These are phyloP conservation scores for Crenuchus spilurus DNA, from an alignment of 2,797 vertebrate species.

Conservation along the genomic window DNA sequence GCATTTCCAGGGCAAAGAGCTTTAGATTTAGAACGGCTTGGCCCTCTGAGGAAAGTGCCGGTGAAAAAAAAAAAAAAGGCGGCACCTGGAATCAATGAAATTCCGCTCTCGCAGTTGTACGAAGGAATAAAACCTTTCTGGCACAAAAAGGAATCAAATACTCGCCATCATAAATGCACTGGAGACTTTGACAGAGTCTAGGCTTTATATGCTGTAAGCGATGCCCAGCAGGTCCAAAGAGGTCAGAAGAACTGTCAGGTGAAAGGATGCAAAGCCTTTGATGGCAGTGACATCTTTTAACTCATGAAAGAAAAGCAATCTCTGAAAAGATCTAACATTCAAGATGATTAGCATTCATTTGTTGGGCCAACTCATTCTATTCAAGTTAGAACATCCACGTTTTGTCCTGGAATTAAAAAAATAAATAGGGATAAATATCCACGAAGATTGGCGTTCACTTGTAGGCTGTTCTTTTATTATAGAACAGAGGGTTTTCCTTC, in stretches of 20 bases:
- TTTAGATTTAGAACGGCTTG: conserved; percentile 36
- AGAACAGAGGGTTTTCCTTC: neutral
- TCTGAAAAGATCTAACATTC: neutral
- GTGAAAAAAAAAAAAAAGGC: conserved; percentile 33
- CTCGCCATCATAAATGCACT: conserved; percentile 45
- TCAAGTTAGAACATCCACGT: no score
- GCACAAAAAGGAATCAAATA: conserved; percentile 54
- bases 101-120: conserved; percentile 36
- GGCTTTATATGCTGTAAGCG: conserved; percentile 14
- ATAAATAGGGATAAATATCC: no score
- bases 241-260: neutral
- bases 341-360: neutral
- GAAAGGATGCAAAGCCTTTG: neutral
- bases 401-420: no score
- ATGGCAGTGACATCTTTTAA: conserved; percentile 8
- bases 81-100: conserved; percentile 59
- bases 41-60: conserved; percentile 32
- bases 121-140: conserved; percentile 53
- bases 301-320: neutral
- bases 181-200: conserved; percentile 36
- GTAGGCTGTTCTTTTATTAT: neutral
- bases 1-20: conserved; percentile 37
- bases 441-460: neutral
- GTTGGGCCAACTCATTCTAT: no score
- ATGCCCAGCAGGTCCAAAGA: neutral